Percentiles rank a stretch among this genome's conserved stretches.
phyloP scores from a whole-genome alignment of 1,140 invertebrate genomes.

The Drepana arcuata region DNA sequence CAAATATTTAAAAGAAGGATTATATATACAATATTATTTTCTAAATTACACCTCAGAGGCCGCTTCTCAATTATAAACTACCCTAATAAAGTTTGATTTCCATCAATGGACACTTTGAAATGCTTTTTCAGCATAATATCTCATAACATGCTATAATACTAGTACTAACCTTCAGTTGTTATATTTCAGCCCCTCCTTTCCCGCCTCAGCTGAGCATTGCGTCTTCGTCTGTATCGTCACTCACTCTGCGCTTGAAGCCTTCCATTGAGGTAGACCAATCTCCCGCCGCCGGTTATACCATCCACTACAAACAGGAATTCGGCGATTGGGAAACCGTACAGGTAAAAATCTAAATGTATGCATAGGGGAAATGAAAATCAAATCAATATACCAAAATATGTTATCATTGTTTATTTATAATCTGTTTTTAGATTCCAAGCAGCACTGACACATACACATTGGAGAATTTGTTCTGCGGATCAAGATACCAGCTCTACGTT shows the following conservation, averaged over 20 bases:
- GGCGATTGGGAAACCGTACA: slow-evolving; percentile 93
- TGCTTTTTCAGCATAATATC: neutral
- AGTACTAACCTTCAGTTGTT: neutral
- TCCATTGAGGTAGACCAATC: slow-evolving; percentile 87
- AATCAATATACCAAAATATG: neutral
- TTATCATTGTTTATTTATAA: slow-evolving; percentile 10
- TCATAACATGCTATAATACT: neutral
- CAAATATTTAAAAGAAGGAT: too few relatives aligned
- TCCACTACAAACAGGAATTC: slow-evolving; percentile 93
- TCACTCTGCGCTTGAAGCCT: slow-evolving; percentile 83
- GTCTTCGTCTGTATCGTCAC: slow-evolving; percentile 86
- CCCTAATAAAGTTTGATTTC: too few relatives aligned
- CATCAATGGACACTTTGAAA: neutral
- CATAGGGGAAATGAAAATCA: neutral
- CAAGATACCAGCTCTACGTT: slow-evolving; percentile 92
- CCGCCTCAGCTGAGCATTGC: slow-evolving; percentile 84
- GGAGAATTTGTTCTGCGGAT: slow-evolving; percentile 90
- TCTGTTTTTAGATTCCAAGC: slow-evolving; percentile 72
- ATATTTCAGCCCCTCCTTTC: slow-evolving; percentile 81
- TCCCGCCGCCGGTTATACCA: slow-evolving; percentile 85
- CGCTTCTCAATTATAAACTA: too few relatives aligned
- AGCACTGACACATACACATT: slow-evolving; percentile 87
- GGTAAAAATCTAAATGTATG: slow-evolving; percentile 50
- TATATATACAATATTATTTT: too few relatives aligned
- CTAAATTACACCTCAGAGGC: too few relatives aligned